Evolutionary conservation across 2,797 vertebrate species (phyloP).

Genomic region (Lycodopsis pacificus): DNA sequence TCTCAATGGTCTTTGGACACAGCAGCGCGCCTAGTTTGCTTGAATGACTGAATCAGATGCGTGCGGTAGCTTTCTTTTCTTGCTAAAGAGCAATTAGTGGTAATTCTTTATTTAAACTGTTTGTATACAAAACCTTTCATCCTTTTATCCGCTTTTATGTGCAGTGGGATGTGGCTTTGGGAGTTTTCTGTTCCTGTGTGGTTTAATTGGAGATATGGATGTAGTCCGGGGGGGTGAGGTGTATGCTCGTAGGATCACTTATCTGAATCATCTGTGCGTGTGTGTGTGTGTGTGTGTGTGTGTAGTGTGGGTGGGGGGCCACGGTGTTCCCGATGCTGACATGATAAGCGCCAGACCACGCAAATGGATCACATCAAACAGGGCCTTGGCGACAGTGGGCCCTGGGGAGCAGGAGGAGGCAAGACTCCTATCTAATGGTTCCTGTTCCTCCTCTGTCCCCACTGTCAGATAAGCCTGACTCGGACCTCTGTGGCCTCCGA

Average conservation of each 20-base stretch:
- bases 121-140: slow-evolving; percentile 88
- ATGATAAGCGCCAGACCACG: slow-evolving; percentile 78
- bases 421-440: slow-evolving; percentile 77
- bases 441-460: slow-evolving; percentile 75
- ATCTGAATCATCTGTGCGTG: slow-evolving; percentile 77
- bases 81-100: slow-evolving; percentile 84
- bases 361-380: slow-evolving; percentile 78
- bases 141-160: slow-evolving; percentile 87
- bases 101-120: slow-evolving; percentile 89
- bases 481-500: slow-evolving; percentile 12
- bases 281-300: slow-evolving; percentile 57
- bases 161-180: slow-evolving; percentile 76
- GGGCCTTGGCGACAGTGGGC: slow-evolving; percentile 74
- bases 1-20: slow-evolving; percentile 82
- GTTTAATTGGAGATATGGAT: slow-evolving; percentile 72
- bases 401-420: slow-evolving; percentile 73
- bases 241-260: slow-evolving; percentile 66
- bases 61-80: slow-evolving; percentile 85
- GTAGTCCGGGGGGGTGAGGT: slow-evolving; percentile 63
- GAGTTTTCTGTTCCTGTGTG: slow-evolving; percentile 80
- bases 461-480: slow-evolving; percentile 64
- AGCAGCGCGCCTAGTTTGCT: slow-evolving; percentile 75
- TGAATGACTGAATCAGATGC: slow-evolving; percentile 82
- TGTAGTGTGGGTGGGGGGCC: slow-evolving; percentile 80
- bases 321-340: slow-evolving; percentile 76